Conservation (phyloP, 2,888 invertebrate species). For the Uloborus plumipes region DNA sequence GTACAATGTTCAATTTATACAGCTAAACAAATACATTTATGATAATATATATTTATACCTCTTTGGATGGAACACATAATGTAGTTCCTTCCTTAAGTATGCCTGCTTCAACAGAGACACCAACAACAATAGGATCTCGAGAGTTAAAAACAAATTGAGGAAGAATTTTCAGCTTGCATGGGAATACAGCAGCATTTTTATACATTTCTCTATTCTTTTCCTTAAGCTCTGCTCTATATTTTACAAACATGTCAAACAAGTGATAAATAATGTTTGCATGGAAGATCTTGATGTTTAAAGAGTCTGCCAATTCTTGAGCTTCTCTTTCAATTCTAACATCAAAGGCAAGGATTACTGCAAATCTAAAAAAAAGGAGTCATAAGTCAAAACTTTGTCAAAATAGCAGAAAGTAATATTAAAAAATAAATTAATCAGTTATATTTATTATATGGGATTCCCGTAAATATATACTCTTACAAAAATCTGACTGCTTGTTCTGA, state of each 20-base stretch:
- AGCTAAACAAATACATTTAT: too few relatives aligned
- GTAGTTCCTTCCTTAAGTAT: conserved; percentile 96
- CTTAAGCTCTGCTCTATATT: conserved; percentile 90
- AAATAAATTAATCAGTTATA: too few relatives aligned
- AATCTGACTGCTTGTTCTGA: too few relatives aligned
- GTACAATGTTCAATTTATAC: too few relatives aligned
- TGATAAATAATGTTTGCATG: conserved; percentile 99
- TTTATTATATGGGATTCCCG: too few relatives aligned
- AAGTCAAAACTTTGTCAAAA: too few relatives aligned
- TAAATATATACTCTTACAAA: too few relatives aligned
- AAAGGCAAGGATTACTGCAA: conserved; percentile 98
- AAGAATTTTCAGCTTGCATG: conserved; percentile 87
- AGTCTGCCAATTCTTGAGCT: conserved; percentile 97
- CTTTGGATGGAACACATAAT: conserved; percentile 95
- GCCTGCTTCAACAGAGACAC: conserved; percentile 95
- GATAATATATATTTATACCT: conserved; percentile 75
- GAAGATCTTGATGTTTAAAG: conserved; percentile 94
- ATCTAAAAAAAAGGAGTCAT: conserved; percentile 74
- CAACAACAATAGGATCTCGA: conserved; percentile 96
- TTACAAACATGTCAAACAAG: conserved; percentile 96
- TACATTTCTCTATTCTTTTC: conserved; percentile 93
- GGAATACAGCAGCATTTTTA: conserved; percentile 97
- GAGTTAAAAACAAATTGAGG: conserved; percentile 97
- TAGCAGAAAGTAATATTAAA: too few relatives aligned
- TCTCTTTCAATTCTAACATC: conserved; percentile 98